These are phyloP conservation scores for Oryzias sinensis DNA, from an alignment of 2,797 vertebrate species.

Conservation along the genomic window DNA sequence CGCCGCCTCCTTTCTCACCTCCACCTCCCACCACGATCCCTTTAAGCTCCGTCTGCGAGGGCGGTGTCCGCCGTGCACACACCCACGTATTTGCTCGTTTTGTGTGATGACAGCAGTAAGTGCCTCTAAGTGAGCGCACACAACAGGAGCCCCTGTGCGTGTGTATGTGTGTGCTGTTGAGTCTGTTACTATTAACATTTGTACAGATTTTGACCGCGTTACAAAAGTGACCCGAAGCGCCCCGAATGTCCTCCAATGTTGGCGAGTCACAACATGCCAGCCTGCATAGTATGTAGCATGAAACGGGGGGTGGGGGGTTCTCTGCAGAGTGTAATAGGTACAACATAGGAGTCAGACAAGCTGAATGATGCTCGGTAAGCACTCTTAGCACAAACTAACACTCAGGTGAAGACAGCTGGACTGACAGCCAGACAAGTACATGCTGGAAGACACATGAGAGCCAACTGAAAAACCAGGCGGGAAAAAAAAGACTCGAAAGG, in stretches of 20 bases:
- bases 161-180: conserved; percentile 32
- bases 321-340: conserved; percentile 50
- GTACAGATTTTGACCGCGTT: conserved; percentile 50
- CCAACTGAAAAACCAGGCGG: conserved; percentile 38
- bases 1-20: conserved; percentile 12
- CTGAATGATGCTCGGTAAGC: conserved; percentile 33
- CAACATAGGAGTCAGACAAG: conserved; percentile 29
- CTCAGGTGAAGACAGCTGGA: conserved; percentile 45
- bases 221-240: conserved; percentile 34
- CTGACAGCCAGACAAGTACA: conserved; percentile 67
- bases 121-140: conserved; percentile 58
- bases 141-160: conserved; percentile 43
- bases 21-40: conserved; percentile 46
- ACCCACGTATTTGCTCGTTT: conserved; percentile 9
- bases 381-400: conserved; percentile 50
- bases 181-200: conserved; percentile 45
- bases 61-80: conserved; percentile 40
- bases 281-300: conserved; percentile 64
- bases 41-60: conserved; percentile 58
- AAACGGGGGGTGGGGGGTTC: conserved; percentile 18
- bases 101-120: conserved; percentile 55
- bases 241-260: conserved; percentile 41
- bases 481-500: conserved; percentile 21
- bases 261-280: conserved; percentile 59
- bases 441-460: conserved; percentile 84